Conservation (phyloP, 2,888 invertebrate genomes). For the Sturmia bella region DNA sequence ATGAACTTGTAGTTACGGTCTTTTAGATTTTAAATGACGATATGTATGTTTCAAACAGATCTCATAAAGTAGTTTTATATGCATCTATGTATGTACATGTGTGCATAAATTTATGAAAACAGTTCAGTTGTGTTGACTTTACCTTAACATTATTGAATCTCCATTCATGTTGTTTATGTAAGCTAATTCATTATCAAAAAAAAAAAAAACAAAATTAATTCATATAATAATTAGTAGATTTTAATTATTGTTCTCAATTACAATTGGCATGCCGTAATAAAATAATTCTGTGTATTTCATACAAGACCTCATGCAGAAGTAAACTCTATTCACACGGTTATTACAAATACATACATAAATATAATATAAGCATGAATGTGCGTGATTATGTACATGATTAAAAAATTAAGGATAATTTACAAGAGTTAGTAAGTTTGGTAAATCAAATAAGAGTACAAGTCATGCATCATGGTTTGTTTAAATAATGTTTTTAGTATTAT, state of each 20-base stretch:
- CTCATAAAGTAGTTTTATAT: too few species aligned
- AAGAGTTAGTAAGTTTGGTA: not conserved
- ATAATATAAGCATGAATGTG: too few species aligned
- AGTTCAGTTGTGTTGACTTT: not conserved
- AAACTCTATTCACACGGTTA: not conserved
- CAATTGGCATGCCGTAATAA: conserved; percentile 45
- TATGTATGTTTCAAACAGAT: too few species aligned
- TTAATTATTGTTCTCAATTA: conserved; percentile 58
- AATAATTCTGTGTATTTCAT: conserved; percentile 31
- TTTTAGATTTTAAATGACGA: too few species aligned
- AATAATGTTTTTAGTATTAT: conserved; percentile 32
- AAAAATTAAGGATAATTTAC: not conserved
- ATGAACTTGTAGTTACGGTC: too few species aligned
- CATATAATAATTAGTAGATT: conserved; percentile 5
- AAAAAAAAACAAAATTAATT: conserved; percentile 33
- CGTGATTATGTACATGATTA: not conserved
- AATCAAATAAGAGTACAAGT: not conserved
- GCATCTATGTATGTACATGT: not conserved
- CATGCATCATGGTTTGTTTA: conserved; percentile 58
- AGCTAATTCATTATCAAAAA: conserved; percentile 49
- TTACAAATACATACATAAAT: not conserved
- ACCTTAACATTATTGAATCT: conserved; percentile 62
- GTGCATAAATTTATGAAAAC: not conserved
- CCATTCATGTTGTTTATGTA: conserved; percentile 58
- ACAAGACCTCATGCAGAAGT: conserved; percentile 41